These are phyloP conservation scores for Onychostruthus taczanowskii DNA, from an alignment of 2,113 vertebrate species.

Conservation along the genomic window DNA sequence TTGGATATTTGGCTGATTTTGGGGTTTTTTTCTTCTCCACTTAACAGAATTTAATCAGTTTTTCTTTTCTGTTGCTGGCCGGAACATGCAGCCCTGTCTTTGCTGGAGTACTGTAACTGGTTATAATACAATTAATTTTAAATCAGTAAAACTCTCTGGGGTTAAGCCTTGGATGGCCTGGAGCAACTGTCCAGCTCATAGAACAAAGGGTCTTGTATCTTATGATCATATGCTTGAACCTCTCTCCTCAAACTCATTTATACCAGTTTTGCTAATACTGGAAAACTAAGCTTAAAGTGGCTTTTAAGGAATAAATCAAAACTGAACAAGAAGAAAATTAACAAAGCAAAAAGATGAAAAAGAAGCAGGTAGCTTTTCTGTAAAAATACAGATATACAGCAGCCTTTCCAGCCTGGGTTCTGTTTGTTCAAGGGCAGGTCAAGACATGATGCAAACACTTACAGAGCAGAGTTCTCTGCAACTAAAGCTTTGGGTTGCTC, in stretches of 20 bases:
- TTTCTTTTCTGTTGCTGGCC: background rate
- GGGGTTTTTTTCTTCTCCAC: rapidly evolving
- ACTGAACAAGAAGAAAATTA: background rate
- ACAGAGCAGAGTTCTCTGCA: background rate
- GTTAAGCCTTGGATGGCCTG: background rate
- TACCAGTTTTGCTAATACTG: background rate
- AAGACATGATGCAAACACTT: background rate
- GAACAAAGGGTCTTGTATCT: conserved; percentile 21
- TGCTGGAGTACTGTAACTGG: background rate
- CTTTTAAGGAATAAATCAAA: background rate
- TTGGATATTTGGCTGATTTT: background rate
- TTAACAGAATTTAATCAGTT: background rate
- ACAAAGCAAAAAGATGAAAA: background rate
- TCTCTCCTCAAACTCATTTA: background rate
- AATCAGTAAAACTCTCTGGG: background rate
- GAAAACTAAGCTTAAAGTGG: background rate
- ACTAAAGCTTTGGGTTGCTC: background rate
- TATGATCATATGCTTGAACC: background rate
- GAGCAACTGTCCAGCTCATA: background rate
- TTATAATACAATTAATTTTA: background rate
- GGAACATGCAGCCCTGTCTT: background rate
- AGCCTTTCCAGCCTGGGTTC: background rate
- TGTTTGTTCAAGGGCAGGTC: background rate
- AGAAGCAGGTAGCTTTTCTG: background rate
- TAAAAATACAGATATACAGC: background rate